phyloP scores from a whole-genome alignment of 35 echinoderm and acorn worm species.

The Stichopus chloronotus region DNA sequence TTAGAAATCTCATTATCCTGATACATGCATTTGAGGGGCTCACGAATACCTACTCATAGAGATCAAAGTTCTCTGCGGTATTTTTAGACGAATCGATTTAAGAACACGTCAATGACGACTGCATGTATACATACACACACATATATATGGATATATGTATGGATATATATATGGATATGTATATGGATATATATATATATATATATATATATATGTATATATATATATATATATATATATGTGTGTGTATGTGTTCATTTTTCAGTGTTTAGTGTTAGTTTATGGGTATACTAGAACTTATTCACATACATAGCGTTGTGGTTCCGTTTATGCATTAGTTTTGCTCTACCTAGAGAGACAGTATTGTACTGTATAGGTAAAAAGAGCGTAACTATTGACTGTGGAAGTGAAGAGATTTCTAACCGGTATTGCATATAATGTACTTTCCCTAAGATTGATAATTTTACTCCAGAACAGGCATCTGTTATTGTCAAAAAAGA shows the following conservation, averaged over 20 bases:
- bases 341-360: background rate
- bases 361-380: background rate
- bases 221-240: background rate
- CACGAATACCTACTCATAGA: background rate
- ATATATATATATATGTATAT: background rate
- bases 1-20: conserved; percentile 30
- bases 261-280: background rate
- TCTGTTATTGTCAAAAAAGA: conserved; percentile 23
- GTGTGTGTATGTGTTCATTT: background rate
- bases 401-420: background rate
- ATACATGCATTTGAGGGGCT: background rate
- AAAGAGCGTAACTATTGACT: background rate
- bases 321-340: background rate
- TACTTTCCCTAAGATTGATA: conserved; percentile 31
- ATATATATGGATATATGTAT: background rate
- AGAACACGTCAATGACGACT: background rate
- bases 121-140: background rate
- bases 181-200: background rate
- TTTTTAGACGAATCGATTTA: background rate
- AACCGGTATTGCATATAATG: no score
- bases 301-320: no score
- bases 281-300: background rate
- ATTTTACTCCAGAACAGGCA: background rate
- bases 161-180: background rate
- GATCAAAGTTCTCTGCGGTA: background rate